phyloP scores from a whole-genome alignment of 2,113 vertebrate genomes.

The Strix aluco region DNA sequence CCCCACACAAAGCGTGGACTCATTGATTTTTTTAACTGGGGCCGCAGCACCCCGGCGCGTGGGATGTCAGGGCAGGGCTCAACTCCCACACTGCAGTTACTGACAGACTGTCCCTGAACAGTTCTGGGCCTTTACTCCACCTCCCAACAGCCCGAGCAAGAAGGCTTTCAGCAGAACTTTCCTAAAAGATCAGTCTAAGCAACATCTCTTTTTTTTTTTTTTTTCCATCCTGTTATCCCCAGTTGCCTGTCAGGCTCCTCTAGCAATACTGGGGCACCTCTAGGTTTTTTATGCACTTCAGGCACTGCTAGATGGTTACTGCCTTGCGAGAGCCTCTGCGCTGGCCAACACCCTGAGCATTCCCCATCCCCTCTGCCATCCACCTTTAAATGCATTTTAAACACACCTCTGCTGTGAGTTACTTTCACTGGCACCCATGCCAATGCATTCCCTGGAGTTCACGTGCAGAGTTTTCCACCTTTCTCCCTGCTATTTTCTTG shows the following conservation, averaged over 20 bases:
- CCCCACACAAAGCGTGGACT: background rate
- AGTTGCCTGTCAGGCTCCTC: background rate
- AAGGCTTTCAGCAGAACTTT: background rate
- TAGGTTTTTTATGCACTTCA: fast-evolving
- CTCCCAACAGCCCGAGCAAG: background rate
- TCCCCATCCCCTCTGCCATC: background rate
- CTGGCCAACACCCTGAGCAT: background rate
- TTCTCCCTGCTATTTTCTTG: background rate
- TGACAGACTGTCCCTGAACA: fast-evolving
- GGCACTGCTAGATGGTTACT: fast-evolving
- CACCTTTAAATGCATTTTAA: background rate
- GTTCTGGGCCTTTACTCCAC: fast-evolving
- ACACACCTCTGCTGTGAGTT: background rate
- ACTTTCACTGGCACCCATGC: too few species aligned
- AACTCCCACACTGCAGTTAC: fast-evolving
- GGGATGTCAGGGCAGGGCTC: background rate
- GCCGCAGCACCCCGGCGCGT: background rate
- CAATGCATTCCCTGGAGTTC: fast-evolving
- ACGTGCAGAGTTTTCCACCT: background rate
- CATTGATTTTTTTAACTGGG: background rate
- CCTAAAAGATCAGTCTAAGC: background rate
- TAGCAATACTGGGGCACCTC: fast-evolving
- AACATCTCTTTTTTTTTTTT: too few species aligned
- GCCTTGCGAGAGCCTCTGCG: background rate
- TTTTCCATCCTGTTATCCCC: fast-evolving